Evolutionary conservation across 2,113 vertebrate genomes (phyloP), one percentile per base, ranked within the genome.

Genomic region (Climacteris rufus): DNA sequence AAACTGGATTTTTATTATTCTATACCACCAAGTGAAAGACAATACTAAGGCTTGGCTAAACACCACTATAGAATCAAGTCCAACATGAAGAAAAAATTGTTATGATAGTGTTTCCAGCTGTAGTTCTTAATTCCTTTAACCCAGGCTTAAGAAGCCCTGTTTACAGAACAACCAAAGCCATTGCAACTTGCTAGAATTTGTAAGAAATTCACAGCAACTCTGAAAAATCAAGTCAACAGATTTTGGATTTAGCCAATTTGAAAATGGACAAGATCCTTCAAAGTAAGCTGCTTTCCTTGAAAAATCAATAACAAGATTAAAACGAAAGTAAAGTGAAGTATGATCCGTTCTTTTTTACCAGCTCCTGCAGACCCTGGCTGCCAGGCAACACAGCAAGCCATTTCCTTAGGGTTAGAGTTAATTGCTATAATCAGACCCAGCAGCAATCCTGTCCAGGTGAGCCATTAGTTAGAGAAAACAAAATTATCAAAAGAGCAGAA

Each of bases 381-480:
- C 87, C 76, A 87, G 54, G 95, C 92, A 95, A 87, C 87, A 50
- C 72, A 95, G 85, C 89, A 87, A 83, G 77, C 33, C 7, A 19
- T 83, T 95, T 92, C 89, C 95, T 96, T 90, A 31, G 72, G 93
- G 94, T 90, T 87, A 93, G 53, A 83, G 59, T 95, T 98, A 98
- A 98, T 97, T 96, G 95, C 94, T 70, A 11, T 94, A 95, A 93
- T 84, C 93, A 97, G 94, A 96, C 95, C 93, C 90, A 61, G 86
- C 53, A 22, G 97, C 96, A 96, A 87, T 87, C 81, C 83, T 76
- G 89, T 93, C 96, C 97, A 97, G 97, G 96, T 96, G 87, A 97
- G 85, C 90, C 97, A 96, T 97, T 97, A 97, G 92, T 74, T 61
- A 76, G 75, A 68, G 80, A 80, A 95, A 93, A 97, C 59, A 64